Conservation (phyloP, 2,888 invertebrate species). For the Drosophila pseudotalamancana region DNA sequence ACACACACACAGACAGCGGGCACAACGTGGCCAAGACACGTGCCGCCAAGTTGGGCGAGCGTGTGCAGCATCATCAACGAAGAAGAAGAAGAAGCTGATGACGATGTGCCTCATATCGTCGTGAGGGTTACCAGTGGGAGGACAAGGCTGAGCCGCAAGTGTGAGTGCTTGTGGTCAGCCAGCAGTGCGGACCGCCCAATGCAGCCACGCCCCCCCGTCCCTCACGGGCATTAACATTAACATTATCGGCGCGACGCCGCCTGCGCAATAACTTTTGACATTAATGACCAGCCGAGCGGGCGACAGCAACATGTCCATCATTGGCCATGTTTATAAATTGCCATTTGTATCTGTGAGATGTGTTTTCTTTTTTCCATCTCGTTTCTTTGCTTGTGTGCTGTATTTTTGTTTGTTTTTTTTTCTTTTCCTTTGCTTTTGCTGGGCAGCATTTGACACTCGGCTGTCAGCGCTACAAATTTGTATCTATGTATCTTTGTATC, state of each 20-base stretch:
- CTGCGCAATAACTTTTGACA: conserved; percentile 80
- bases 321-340: conserved; percentile 71
- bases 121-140: no score
- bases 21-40: conserved; percentile 67
- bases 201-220: conserved; percentile 26
- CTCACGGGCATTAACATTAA: conserved; percentile 49
- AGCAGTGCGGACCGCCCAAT: conserved; percentile 26
- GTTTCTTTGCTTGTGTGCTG: no score
- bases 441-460: conserved; percentile 63
- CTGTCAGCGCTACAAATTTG: conserved; percentile 73
- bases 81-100: conserved; percentile 28
- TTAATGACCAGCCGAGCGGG: conserved; percentile 63
- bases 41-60: conserved; percentile 75
- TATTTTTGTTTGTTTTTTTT: conserved; percentile 8
- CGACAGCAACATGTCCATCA: conserved; percentile 56
- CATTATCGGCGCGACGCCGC: conserved; percentile 67
- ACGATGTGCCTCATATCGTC: no score
- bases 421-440: neutral
- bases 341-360: conserved; percentile 65
- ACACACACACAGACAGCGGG: conserved; percentile 58
- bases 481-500: conserved; percentile 45
- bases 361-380: conserved; percentile 4
- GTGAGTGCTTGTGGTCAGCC: conserved; percentile 76
- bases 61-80: conserved; percentile 77
- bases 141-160: conserved; percentile 48